Conservation (phyloP, 2,113 vertebrate species). For the Aptenodytes patagonicus region DNA sequence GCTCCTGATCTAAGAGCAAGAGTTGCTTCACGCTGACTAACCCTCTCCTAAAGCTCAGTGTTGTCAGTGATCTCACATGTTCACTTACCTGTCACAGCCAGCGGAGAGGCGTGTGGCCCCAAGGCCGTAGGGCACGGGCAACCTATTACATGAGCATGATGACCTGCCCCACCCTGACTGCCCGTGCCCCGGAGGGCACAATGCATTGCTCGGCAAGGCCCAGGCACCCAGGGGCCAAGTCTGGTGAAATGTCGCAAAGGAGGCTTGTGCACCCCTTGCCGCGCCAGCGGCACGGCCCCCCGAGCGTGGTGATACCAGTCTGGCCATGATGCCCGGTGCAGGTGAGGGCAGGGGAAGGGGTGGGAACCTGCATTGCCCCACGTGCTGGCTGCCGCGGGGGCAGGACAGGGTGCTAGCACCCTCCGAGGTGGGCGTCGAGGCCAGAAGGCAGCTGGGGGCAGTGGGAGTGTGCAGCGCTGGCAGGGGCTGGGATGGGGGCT, state of each 20-base stretch:
- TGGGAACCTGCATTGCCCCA: neutral
- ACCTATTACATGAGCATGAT: no score
- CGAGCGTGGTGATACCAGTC: neutral
- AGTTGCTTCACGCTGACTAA: neutral
- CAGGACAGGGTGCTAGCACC: neutral
- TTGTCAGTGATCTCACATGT: neutral
- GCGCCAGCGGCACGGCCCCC: fast-evolving
- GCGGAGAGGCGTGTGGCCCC: no score
- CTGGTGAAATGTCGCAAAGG: no score
- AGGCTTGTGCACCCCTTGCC: neutral
- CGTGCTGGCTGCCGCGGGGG: fast-evolving
- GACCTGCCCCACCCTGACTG: neutral
- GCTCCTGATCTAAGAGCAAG: neutral
- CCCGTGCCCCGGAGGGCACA: fast-evolving
- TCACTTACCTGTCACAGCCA: neutral
- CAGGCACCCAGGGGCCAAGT: neutral
- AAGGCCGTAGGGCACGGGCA: fast-evolving
- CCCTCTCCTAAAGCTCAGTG: neutral
- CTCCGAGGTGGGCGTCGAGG: fast-evolving
- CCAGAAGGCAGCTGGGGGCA: neutral
- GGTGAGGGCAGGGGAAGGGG: neutral
- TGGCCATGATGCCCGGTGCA: fast-evolving
- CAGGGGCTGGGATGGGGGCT: neutral
- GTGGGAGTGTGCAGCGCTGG: no score
- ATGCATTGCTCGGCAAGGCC: neutral